Conservation (phyloP, 2,888 invertebrate species). For the Lasius platythorax region DNA sequence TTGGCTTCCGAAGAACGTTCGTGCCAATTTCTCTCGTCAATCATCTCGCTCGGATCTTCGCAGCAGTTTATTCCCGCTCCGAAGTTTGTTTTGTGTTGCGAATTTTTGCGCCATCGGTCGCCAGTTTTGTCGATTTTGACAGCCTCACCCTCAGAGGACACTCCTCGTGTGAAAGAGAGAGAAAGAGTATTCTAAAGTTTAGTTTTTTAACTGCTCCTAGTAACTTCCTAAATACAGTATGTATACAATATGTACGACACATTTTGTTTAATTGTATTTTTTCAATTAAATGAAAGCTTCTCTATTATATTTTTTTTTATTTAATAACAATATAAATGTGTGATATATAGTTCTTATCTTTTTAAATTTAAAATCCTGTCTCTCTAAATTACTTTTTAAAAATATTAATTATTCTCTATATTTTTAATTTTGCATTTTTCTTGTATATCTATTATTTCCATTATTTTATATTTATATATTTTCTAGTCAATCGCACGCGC, state of each 20-base stretch:
- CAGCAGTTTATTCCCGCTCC: conserved; percentile 13
- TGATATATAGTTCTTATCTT: not conserved
- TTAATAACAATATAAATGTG: not conserved
- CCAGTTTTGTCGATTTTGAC: conserved; percentile 46
- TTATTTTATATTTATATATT: not conserved
- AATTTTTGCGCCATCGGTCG: conserved; percentile 60
- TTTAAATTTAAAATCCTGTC: not conserved
- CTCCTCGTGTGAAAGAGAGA: not conserved
- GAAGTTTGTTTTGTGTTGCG: conserved; percentile 50
- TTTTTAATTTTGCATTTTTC: not conserved
- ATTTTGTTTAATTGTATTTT: not conserved
- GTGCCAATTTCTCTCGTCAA: conserved; percentile 64
- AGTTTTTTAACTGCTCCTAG: not conserved
- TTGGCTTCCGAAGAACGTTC: conserved; percentile 23
- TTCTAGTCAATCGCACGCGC: not conserved
- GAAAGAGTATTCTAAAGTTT: not conserved
- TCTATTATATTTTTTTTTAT: not conserved
- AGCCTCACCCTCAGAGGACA: not conserved
- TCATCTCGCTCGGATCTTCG: conserved; percentile 43
- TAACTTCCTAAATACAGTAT: not conserved
- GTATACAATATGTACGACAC: not conserved
- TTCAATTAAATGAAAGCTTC: not conserved
- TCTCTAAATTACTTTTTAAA: not conserved
- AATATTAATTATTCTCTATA: not conserved
- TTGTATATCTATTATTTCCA: not conserved